A percentile compares a stretch with the other conserved stretches of the same genome.
Conservation (phyloP, 2,113 vertebrate genomes). For the Erpornis zantholeuca region DNA sequence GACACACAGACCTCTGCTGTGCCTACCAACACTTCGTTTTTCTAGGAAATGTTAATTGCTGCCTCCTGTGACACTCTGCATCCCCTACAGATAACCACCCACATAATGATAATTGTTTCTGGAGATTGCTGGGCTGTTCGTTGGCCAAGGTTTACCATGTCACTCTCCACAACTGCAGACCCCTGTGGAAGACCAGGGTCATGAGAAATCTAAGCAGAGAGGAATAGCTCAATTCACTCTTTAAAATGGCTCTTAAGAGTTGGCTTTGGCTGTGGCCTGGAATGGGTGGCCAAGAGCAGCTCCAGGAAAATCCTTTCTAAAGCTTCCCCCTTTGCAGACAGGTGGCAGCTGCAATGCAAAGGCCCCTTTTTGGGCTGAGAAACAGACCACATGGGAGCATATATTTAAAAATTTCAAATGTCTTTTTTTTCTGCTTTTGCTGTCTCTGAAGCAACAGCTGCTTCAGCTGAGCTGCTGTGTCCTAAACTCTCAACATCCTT, state of each 20-base stretch:
- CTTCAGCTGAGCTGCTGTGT: conserved; percentile 37
- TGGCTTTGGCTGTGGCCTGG: conserved; percentile 27
- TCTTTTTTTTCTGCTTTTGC: conserved; percentile 12
- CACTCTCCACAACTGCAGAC: not conserved
- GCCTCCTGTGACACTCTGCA: not conserved
- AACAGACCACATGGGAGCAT: conserved; percentile 46
- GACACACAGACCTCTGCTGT: not conserved
- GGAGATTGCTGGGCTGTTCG: not conserved
- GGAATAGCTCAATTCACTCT: conserved; percentile 23
- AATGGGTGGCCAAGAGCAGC: conserved; percentile 4
- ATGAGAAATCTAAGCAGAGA: conserved; percentile 32
- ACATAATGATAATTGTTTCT: not conserved
- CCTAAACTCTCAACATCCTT: conserved; percentile 54
- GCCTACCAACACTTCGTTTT: not conserved
- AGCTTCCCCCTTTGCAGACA: conserved; percentile 43
- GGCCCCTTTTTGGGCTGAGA: conserved; percentile 34
- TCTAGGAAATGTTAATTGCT: not conserved
- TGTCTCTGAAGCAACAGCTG: conserved; percentile 60
- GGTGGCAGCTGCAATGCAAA: conserved; percentile 63
- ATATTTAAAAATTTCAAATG: conserved; percentile 13
- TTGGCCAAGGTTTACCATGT: not conserved
- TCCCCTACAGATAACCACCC: not conserved
- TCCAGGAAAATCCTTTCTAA: conserved; percentile 29
- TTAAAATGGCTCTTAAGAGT: conserved; percentile 6
- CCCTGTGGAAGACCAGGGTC: not conserved